Base-by-base conservation (phyloP, 2,888 invertebrate genomes). In the Acronicta psi region DNA sequence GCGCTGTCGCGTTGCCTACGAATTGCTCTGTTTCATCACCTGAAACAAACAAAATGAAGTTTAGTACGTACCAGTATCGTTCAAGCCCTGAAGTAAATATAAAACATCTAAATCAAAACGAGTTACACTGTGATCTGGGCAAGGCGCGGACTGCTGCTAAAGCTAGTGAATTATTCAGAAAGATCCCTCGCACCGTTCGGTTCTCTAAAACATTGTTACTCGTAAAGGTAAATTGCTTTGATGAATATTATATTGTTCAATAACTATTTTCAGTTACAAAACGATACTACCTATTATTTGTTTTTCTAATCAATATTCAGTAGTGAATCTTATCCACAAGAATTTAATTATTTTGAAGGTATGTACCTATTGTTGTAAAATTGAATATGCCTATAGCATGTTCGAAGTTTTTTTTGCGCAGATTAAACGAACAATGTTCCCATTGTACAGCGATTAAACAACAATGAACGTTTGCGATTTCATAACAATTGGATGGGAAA, bases 1-100 rank as follows among this genome's bases (percentile, higher is more conserved):
- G 95, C 83, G 96, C 96, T 73, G 97, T 96, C 80, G 95, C 95
- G 90, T 98, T 98, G 79, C 98, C 98, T 82, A 95, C 94, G 89
- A 97, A 97, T 87, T 96, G 95, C 80, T 96, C 96, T 77, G 96
- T 95, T 90, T 96, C 96, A 88, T 96, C 96, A 87, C 96, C 96
- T 96, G 95, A 80, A 95, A 95, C 85, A 94, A 91, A 90, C 78
- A 79, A 83, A 2, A 40, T n/a, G 17, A 38, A 2, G 3, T 36
- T 44, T 25, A 37, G 3, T 36, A 38, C 5, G 3, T 36, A 38
- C 5, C 34, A 34, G n/a, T 1, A 18, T 40, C 18, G 8, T n/a
- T 42, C 9, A 34, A 34, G 34, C 13, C 10, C 18, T 7, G 40
- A 34, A 9, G 17, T 25, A 17, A 41, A 8, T 29, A 11, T 37